Evolutionary conservation across 1,140 invertebrate species (phyloP).

Genomic region (Pinna nobilis): DNA sequence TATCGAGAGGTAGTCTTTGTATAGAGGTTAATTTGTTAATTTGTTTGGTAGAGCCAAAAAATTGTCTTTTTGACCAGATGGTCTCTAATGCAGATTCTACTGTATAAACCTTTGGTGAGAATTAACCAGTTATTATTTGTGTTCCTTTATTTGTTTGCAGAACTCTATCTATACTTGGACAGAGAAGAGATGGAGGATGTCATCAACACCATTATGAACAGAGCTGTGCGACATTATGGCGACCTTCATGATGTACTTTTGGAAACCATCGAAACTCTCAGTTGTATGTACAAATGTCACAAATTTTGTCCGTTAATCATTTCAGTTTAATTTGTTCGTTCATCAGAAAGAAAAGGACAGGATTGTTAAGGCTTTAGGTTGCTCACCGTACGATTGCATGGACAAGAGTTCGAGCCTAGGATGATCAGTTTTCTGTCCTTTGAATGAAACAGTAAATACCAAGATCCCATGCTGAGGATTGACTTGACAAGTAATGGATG

Average conservation of each 20-base stretch:
- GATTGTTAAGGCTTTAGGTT: too few species aligned
- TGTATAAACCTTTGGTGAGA: background rate
- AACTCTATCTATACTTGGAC: constrained; percentile 27
- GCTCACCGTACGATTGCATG: too few species aligned
- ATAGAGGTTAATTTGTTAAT: too few species aligned
- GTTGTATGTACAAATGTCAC: constrained; percentile 6
- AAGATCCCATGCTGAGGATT: too few species aligned
- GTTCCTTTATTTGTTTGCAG: constrained; percentile 17
- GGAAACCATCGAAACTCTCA: constrained; percentile 30
- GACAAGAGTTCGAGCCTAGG: too few species aligned
- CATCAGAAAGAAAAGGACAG: too few species aligned
- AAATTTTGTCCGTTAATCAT: background rate
- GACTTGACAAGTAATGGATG: too few species aligned
- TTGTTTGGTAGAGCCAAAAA: background rate
- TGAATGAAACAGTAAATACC: too few species aligned
- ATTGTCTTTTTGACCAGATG: too few species aligned
- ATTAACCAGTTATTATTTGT: too few species aligned
- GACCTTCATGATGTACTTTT: constrained; percentile 31
- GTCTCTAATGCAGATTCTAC: background rate
- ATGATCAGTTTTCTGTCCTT: too few species aligned
- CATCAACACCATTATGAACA: constrained; percentile 21
- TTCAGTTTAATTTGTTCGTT: background rate
- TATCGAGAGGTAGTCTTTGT: too few species aligned
- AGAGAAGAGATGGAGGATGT: constrained; percentile 35
- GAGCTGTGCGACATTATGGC: constrained; percentile 35